phyloP scores from a whole-genome alignment of 2,797 vertebrate genomes.

The Siniperca undulata region DNA sequence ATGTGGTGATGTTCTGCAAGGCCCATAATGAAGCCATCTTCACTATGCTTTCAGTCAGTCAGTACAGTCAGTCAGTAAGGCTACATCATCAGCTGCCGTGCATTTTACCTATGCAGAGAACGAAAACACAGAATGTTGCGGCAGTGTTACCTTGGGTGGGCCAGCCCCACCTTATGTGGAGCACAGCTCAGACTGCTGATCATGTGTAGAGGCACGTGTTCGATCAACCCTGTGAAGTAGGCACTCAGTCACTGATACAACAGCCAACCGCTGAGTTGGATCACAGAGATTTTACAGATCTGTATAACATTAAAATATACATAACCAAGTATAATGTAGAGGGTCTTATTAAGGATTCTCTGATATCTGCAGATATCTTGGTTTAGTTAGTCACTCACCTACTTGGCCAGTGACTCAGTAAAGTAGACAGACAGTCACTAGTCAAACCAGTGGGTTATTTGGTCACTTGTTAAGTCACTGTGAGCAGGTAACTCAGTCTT shows the following conservation, averaged over 20 bases:
- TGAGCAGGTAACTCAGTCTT: conserved; percentile 4
- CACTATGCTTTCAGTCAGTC: background rate
- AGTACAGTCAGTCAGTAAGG: background rate
- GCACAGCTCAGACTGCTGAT: background rate
- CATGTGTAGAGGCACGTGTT: background rate
- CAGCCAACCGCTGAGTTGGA: background rate
- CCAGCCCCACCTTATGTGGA: no score
- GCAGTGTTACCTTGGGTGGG: background rate
- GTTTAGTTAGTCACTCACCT: background rate
- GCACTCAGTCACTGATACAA: background rate
- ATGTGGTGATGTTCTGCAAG: background rate
- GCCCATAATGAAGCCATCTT: background rate
- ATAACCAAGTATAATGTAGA: background rate
- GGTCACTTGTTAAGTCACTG: background rate
- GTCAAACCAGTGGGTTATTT: background rate
- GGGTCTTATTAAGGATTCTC: background rate
- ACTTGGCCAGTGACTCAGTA: background rate
- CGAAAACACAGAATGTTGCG: background rate
- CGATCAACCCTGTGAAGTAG: background rate
- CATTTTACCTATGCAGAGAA: background rate
- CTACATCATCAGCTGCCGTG: background rate
- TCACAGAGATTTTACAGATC: conserved; percentile 1
- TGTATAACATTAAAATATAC: background rate
- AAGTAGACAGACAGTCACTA: background rate
- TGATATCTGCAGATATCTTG: background rate